Evolutionary conservation across 2,113 vertebrate genomes (phyloP).

Genomic region (Melierax canorus): DNA sequence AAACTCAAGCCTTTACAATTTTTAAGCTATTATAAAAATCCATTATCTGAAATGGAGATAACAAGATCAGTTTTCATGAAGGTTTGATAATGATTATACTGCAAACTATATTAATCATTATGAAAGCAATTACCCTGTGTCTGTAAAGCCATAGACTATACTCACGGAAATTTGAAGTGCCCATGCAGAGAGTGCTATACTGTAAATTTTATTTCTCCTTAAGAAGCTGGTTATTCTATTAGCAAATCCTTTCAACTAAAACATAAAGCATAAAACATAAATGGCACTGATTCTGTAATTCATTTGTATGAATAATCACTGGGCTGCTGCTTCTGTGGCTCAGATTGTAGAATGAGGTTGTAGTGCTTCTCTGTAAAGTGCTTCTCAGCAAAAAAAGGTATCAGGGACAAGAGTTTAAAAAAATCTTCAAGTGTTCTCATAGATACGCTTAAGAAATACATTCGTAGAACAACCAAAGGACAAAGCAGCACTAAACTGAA

Average conservation of each 20-base stretch:
- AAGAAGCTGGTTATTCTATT: not conserved
- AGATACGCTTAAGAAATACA: not conserved
- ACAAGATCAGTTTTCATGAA: not conserved
- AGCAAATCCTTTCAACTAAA: not conserved
- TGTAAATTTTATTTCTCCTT: not conserved
- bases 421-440: not conserved
- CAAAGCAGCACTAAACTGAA: not conserved
- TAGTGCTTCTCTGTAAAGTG: not conserved
- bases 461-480: not conserved
- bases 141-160: not conserved
- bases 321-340: not conserved
- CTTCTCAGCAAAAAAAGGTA: not conserved
- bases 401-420: not conserved
- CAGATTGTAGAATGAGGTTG: not conserved
- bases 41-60: not conserved
- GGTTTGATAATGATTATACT: not conserved
- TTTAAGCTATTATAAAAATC: not conserved
- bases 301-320: not conserved
- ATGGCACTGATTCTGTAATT: not conserved
- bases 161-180: not conserved
- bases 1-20: not conserved
- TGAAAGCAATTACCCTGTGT: not conserved
- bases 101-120: not conserved
- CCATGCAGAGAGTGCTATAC: not conserved
- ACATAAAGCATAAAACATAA: not conserved